Evolutionary conservation across 2,113 vertebrate genomes (phyloP).

Genomic region (Regulus satrapa): DNA sequence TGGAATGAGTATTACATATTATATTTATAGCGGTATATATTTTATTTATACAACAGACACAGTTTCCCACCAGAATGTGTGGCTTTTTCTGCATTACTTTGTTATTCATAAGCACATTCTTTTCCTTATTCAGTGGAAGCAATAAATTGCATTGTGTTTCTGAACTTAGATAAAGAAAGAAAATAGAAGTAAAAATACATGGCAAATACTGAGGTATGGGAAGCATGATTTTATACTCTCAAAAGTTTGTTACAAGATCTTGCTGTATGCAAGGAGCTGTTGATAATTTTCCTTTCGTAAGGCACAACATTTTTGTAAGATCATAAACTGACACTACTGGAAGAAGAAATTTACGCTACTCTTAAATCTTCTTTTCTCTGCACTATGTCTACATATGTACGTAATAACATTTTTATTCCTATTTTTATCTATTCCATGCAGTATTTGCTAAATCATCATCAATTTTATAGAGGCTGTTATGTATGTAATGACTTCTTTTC

Average conservation of each 20-base stretch:
- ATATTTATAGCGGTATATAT: slow-evolving; percentile 55
- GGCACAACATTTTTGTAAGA: neutral
- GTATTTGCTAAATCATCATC: slow-evolving; percentile 20
- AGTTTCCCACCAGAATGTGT: slow-evolving; percentile 31
- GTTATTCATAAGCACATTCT: neutral
- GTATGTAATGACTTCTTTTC: neutral
- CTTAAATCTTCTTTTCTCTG: slow-evolving; percentile 25
- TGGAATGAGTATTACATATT: slow-evolving; percentile 41
- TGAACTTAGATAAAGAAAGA: neutral
- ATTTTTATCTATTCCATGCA: neutral
- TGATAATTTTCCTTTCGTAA: neutral
- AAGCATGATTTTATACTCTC: neutral
- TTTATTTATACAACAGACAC: slow-evolving; percentile 54
- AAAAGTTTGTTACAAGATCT: neutral
- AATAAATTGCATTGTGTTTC: neutral
- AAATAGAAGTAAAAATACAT: neutral
- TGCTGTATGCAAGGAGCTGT: neutral
- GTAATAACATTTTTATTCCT: slow-evolving; percentile 17
- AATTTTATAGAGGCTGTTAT: slow-evolving; percentile 8
- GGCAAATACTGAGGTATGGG: neutral
- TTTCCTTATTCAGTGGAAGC: neutral
- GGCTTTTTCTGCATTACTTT: slow-evolving; percentile 31
- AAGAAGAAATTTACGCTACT: neutral
- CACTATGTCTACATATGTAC: neutral
- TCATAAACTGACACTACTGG: neutral